Evolutionary conservation across 2,888 invertebrate genomes (phyloP), one percentile per base, ranked within the genome.

Genomic region (Athetis lepigone): DNA sequence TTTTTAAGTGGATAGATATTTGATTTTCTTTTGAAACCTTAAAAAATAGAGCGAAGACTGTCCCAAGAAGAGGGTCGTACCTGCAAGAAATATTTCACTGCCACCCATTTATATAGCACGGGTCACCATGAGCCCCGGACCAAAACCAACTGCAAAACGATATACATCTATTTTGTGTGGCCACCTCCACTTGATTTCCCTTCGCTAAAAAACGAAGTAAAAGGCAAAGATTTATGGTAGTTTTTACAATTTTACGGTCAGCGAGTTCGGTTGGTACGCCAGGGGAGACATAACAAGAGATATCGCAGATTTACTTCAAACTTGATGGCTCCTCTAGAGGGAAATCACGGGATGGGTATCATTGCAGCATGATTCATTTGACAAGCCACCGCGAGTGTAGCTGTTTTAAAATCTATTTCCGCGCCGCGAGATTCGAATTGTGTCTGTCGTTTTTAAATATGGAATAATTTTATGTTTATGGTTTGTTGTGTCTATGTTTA

Each of bases 241-340:
- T 94, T 93, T 93, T 94, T 92, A 93, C 93, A 93, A 94, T 94
- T 93, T 94, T 93, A 93, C 93, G 94, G 93, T 93, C 92, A 91
- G 89, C 88, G 92, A 87, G 90, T 91, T 90, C 89, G 88, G 88
- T 85, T 85, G 85, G 85, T 82, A 88, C 83, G 87, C 87, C 91
- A 81, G 77, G 93, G 93, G 93, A 93, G 88, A 90, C 93, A 92
- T 93, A 92, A 92, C 88, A 80, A 85, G 85, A 89, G 91, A 92
- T 93, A 92, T 92, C 91, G 85, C 89, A 92, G 93, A 93, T 92
- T 93, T 92, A 93, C 93, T 93, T 91, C 89, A 90, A 92, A 91
- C 89, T 92, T 91, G 90, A 93, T 90, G 89, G 86, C 85, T 90
- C 84, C 91, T 92, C 93, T 90, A 61, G 89, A 90, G 93, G 92